Conservation (phyloP, 2,113 vertebrate genomes). For the Mola mola region DNA sequence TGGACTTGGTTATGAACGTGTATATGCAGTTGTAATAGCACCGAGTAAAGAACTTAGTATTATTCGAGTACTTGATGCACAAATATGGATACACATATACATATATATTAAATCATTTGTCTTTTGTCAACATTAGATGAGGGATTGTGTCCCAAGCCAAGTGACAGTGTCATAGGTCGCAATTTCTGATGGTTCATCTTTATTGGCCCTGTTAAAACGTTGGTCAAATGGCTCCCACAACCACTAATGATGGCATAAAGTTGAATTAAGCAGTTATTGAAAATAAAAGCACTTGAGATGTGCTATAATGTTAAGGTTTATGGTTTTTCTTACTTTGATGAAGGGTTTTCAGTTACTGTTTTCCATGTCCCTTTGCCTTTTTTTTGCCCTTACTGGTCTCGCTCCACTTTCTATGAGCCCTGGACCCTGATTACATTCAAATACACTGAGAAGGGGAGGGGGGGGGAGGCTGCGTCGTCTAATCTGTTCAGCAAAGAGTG, state of each 20-base stretch:
- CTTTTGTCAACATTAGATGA: conserved; percentile 13
- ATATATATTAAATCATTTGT: conserved; percentile 14
- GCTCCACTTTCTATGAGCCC: conserved; percentile 38
- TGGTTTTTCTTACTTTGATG: conserved; percentile 7
- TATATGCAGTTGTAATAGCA: background rate
- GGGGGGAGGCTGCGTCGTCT: background rate
- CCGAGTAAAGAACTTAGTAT: too few relatives aligned
- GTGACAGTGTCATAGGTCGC: conserved; percentile 40
- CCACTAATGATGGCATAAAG: conserved; percentile 25
- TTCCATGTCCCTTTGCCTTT: conserved; percentile 14
- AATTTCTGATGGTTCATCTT: conserved; percentile 49
- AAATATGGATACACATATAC: too few relatives aligned
- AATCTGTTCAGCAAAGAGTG: conserved; percentile 23
- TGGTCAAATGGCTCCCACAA: conserved; percentile 25
- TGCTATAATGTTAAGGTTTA: conserved; percentile 3
- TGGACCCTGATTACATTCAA: conserved; percentile 37
- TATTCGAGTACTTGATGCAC: too few relatives aligned
- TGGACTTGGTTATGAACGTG: background rate
- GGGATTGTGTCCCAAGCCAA: conserved; percentile 42
- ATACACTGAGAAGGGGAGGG: conserved; percentile 6
- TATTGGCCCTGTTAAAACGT: conserved; percentile 31
- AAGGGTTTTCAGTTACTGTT: conserved; percentile 17
- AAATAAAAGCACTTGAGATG: conserved; percentile 1
- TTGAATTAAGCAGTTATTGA: conserved; percentile 11
- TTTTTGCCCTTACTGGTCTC: conserved; percentile 16